Conservation (phyloP, 2,113 vertebrate species). For the Dasypus novemcinctus region DNA sequence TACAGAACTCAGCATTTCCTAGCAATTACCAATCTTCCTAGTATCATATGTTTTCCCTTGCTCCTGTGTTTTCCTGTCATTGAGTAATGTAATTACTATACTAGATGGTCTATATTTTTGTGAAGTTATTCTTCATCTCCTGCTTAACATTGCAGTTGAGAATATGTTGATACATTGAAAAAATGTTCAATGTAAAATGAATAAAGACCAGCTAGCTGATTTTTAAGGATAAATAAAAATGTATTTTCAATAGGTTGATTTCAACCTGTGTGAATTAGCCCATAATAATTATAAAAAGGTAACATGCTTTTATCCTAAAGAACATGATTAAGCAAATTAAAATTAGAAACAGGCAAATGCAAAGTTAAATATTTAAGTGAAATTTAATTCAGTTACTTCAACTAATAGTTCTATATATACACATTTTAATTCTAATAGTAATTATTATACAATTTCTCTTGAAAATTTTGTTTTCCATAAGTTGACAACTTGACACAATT, state of each 20-base stretch:
- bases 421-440: not conserved
- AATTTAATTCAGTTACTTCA: not conserved
- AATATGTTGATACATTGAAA: not conserved
- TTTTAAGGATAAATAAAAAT: not conserved
- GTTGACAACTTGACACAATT: not conserved
- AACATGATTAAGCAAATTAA: not conserved
- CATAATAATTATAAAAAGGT: not conserved
- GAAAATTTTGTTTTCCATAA: not conserved
- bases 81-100: constrained; percentile 42
- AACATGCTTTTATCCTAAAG: not conserved
- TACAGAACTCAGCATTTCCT: not conserved
- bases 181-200: not conserved
- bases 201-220: not conserved
- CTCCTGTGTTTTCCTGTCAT: constrained; percentile 12
- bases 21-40: constrained; percentile 9
- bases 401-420: not conserved
- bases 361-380: not conserved
- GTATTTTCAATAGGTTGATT: not conserved
- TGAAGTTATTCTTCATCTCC: not conserved
- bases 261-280: not conserved
- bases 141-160: not conserved
- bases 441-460: not conserved
- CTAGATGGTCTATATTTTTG: not conserved
- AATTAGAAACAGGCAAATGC: not conserved
- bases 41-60: constrained; percentile 7